Evolutionary conservation across 2,888 invertebrate species (phyloP).

Genomic region (Coleophora flavipennella): DNA sequence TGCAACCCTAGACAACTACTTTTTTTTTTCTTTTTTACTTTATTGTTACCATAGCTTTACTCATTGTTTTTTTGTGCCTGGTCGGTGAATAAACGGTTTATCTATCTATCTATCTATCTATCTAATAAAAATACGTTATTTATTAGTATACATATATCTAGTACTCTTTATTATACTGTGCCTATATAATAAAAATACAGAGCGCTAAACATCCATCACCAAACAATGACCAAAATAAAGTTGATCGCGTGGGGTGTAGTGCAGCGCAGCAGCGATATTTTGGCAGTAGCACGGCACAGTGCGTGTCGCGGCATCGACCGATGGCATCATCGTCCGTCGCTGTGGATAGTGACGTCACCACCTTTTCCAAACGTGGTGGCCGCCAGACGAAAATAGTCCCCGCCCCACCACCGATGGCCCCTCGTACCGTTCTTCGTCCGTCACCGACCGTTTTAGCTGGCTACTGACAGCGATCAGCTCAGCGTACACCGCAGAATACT

Average conservation of each 20-base stretch:
- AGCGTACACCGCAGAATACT: neutral
- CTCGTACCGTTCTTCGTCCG: conserved; percentile 41
- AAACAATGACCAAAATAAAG: conserved; percentile 65
- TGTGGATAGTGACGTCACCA: conserved; percentile 68
- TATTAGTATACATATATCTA: no score
- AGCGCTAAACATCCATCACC: conserved; percentile 29
- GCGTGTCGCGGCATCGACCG: conserved; percentile 58
- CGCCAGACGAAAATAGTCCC: conserved; percentile 72
- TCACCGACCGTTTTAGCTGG: conserved; percentile 67
- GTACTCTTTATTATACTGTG: no score
- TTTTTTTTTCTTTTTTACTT: no score
- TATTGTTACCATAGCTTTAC: no score
- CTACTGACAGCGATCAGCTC: conserved; percentile 11
- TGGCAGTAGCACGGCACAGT: conserved; percentile 58
- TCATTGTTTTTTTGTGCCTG: no score
- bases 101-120: no score
- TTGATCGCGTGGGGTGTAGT: conserved; percentile 47
- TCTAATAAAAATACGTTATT: no score
- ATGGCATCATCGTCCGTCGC: conserved; percentile 70
- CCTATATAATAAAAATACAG: no score
- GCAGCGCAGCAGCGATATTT: conserved; percentile 57
- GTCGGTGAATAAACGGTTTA: no score
- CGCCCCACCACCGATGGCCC: conserved; percentile 49
- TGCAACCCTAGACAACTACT: no score
- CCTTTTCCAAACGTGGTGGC: conserved; percentile 72